Percentiles rank a stretch among this genome's conserved stretches.
phyloP scores from a whole-genome alignment of 2,888 invertebrate genomes.

The Chironomus tentans region DNA sequence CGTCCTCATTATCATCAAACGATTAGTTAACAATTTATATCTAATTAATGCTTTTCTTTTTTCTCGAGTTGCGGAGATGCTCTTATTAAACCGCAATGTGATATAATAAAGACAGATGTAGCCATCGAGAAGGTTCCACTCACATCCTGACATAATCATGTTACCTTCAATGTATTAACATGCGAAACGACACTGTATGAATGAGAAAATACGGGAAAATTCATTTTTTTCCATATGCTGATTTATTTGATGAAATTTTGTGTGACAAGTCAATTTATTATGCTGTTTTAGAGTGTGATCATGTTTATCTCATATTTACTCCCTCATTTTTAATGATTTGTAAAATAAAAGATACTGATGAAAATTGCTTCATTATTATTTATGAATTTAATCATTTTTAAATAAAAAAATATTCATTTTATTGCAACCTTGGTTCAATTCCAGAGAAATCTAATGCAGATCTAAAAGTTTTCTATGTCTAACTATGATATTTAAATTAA shows the following conservation, averaged over 20 bases:
- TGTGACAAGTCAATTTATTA: background rate
- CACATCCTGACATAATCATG: background rate
- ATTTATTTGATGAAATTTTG: background rate
- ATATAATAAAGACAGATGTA: background rate
- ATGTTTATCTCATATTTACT: background rate
- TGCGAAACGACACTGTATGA: background rate
- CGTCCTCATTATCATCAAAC: too few relatives aligned
- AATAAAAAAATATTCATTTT: too few relatives aligned
- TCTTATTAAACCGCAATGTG: background rate
- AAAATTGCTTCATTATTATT: background rate
- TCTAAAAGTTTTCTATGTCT: too few relatives aligned
- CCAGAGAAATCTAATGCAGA: too few relatives aligned
- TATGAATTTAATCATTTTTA: too few relatives aligned
- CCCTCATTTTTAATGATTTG: background rate
- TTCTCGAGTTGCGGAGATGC: constrained; percentile 16
- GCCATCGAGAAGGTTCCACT: constrained; percentile 5
- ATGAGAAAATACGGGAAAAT: background rate
- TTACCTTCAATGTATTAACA: background rate
- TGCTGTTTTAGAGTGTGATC: background rate
- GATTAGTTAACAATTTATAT: background rate
- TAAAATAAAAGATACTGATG: background rate
- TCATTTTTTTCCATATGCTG: background rate
- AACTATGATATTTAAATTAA: too few relatives aligned
- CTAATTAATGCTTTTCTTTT: background rate
- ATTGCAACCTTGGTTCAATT: background rate